Percentiles rank a stretch among this genome's conserved stretches.
These are phyloP conservation scores for Camponotus pennsylvanicus DNA, from an alignment of 1,140 invertebrate genomes.

Conservation along the genomic window DNA sequence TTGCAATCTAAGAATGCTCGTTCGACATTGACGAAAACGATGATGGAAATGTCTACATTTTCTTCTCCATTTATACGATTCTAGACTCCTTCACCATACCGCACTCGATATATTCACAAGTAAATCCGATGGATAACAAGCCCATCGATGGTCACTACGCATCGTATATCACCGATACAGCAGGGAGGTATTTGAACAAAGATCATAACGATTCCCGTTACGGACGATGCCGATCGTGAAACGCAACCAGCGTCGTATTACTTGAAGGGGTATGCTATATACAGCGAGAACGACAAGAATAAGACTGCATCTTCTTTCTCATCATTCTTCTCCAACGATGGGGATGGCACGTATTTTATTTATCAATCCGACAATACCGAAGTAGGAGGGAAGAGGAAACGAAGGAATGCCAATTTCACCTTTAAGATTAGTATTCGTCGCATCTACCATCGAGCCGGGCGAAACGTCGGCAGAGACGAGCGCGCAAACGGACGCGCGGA, in stretches of 20 bases:
- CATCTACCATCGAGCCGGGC: neutral
- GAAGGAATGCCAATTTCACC: slow-evolving; percentile 56
- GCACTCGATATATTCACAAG: slow-evolving; percentile 33
- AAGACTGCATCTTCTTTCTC: slow-evolving; percentile 21
- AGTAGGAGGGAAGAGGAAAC: neutral
- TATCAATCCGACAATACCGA: slow-evolving; percentile 66
- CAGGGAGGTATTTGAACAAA: slow-evolving; percentile 54
- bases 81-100: neutral
- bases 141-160: neutral
- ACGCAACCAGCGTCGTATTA: slow-evolving; percentile 64
- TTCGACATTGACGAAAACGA: slow-evolving; percentile 28
- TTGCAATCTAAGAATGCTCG: slow-evolving; percentile 24
- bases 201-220: slow-evolving; percentile 68
- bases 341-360: slow-evolving; percentile 70
- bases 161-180: slow-evolving; percentile 49
- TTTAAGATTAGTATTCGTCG: slow-evolving; percentile 80
- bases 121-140: slow-evolving; percentile 63
- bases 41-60: slow-evolving; percentile 32
- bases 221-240: slow-evolving; percentile 57
- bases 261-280: slow-evolving; percentile 10
- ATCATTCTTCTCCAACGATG: slow-evolving; percentile 5
- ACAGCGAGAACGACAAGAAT: slow-evolving; percentile 8
- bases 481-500: slow-evolving; percentile 51
- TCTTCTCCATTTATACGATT: slow-evolving; percentile 21
- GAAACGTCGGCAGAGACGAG: slow-evolving; percentile 23